Conservation (phyloP, 1,140 invertebrate genomes). For the Pseudomyrmex gracilis region DNA sequence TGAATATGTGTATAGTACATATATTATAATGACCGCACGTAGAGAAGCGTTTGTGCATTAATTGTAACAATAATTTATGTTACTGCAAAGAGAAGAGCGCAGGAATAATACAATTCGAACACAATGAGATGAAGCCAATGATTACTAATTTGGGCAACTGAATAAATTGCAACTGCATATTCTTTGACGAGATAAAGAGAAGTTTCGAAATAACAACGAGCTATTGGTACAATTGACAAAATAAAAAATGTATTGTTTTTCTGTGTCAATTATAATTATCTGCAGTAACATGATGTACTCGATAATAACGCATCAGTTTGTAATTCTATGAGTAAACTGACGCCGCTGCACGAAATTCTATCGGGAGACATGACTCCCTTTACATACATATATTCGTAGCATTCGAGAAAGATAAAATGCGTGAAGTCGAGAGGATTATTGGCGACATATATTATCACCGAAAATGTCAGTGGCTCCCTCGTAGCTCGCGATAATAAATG, state of each 20-base stretch:
- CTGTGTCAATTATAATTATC: constrained; percentile 1
- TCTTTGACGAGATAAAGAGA: neutral
- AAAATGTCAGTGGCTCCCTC: neutral
- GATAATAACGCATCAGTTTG: constrained; percentile 12
- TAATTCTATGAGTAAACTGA: constrained; percentile 18
- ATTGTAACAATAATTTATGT: constrained; percentile 18
- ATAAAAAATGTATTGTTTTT: neutral
- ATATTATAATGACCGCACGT: neutral
- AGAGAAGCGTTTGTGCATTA: neutral
- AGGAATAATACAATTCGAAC: neutral
- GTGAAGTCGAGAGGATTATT: neutral
- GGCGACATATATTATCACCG: constrained; percentile 12
- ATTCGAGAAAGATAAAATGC: neutral
- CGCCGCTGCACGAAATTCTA: constrained; percentile 1
- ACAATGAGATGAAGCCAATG: neutral
- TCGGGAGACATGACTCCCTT: neutral
- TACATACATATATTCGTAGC: neutral
- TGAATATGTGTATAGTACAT: neutral
- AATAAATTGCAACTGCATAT: constrained; percentile 5
- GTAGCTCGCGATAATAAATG: neutral
- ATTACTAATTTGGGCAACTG: neutral
- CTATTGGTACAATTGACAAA: neutral
- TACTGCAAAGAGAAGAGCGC: neutral
- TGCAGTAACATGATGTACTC: neutral
- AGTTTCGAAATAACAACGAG: neutral